Evolutionary conservation across 2,888 invertebrate genomes (phyloP).

Genomic region (Platycnemis pennipes): DNA sequence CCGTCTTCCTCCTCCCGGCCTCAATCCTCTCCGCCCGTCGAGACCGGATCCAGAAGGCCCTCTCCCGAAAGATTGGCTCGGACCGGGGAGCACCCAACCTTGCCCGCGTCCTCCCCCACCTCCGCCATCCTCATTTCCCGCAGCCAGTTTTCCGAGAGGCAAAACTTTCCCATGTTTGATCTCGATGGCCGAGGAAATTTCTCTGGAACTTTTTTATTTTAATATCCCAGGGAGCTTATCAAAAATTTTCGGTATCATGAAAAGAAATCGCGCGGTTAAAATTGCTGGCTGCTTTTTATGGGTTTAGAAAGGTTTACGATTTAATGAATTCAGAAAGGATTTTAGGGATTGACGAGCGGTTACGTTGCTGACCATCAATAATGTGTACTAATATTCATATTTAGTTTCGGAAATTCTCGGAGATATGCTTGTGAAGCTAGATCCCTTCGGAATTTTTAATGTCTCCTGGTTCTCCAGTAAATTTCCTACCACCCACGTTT

Average conservation of each 20-base stretch:
- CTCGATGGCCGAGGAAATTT: background rate
- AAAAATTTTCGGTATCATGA: background rate
- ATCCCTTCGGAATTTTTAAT: too few species aligned
- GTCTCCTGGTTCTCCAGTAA: too few species aligned
- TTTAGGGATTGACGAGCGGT: background rate
- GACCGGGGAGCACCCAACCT: background rate
- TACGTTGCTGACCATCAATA: background rate
- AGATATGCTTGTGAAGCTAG: too few species aligned
- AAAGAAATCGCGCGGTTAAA: background rate
- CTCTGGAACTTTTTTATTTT: background rate
- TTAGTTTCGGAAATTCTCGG: too few species aligned
- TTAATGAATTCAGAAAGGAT: background rate
- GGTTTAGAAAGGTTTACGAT: background rate
- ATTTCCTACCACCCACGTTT: too few species aligned
- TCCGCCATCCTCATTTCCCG: background rate
- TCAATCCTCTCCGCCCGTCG: background rate
- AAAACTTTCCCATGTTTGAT: conserved; percentile 21
- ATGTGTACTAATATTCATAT: background rate
- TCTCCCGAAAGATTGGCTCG: background rate
- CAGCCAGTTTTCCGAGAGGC: background rate
- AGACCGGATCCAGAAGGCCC: background rate
- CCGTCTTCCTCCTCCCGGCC: background rate
- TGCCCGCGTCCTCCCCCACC: background rate
- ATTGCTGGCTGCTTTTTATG: too few species aligned
- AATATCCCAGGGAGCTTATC: background rate